phyloP scores from a whole-genome alignment of 2,113 vertebrate species.

The Entelurus aequoreus region DNA sequence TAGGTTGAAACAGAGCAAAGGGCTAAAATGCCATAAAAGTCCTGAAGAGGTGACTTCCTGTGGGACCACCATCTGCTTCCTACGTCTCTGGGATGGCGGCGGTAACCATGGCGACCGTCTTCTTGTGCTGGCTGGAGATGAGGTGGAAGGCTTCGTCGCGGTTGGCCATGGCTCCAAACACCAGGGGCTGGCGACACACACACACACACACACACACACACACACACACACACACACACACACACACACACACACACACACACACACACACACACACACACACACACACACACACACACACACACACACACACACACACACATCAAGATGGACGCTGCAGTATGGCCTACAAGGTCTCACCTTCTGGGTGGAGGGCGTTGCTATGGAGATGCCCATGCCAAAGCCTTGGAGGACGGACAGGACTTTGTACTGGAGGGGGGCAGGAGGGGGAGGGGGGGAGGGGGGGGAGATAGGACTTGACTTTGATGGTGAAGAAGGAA shows the following conservation, averaged over 20 bases:
- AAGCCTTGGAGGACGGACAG: slow-evolving; percentile 94
- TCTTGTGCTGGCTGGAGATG: slow-evolving; percentile 82
- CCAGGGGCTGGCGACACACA: slow-evolving; percentile 77
- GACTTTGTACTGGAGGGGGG: slow-evolving; percentile 85
- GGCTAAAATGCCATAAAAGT: too few relatives aligned
- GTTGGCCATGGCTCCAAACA: slow-evolving; percentile 97
- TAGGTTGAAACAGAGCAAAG: too few relatives aligned
- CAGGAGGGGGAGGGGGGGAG: not conserved
- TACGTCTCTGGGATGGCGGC: slow-evolving; percentile 76
- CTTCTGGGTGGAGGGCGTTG: slow-evolving; percentile 91
- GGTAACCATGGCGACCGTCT: slow-evolving; percentile 62
- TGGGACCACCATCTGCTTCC: slow-evolving; percentile 6
- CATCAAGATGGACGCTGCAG: too few relatives aligned
- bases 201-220: too few relatives aligned
- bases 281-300: too few relatives aligned
- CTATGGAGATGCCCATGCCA: slow-evolving; percentile 96
- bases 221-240: too few relatives aligned
- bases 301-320: too few relatives aligned
- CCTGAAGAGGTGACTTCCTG: too few relatives aligned
- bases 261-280: too few relatives aligned
- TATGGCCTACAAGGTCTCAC: slow-evolving; percentile 59
- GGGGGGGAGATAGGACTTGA: too few relatives aligned
- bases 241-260: too few relatives aligned
- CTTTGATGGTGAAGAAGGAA: not conserved
- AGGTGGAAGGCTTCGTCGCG: slow-evolving; percentile 95